Base-by-base conservation (phyloP, 1,140 invertebrate genomes). In the Mamestra configurata region DNA sequence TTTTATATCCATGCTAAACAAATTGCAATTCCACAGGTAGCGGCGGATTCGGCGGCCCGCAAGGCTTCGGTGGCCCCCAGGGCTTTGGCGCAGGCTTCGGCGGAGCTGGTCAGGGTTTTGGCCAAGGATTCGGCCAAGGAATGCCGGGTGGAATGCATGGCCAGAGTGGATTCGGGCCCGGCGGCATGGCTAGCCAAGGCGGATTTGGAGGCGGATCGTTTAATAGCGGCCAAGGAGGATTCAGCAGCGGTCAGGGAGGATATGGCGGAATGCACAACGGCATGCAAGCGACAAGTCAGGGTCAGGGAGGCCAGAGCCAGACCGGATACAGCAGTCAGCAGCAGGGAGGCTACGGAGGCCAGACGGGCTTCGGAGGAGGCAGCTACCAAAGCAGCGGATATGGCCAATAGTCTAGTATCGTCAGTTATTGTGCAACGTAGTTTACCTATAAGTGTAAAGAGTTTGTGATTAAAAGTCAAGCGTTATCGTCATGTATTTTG, bases 241-340 rank as follows among this genome's bases (percentile, higher is more conserved):
- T 2, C 46, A 20, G 46, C 46, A 22, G 24, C 15, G 27, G 24
- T 11, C 68, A 71, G 18, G 68, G 68, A n/a, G 40, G 37, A 4
- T 68, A 68, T 35, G 64, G 64, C 10, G 64, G 64, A 4, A 73
- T 73, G 70, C 70, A 73, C 1, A 73, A 55, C 13, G 70, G 70
- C n/a, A 20, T 73, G 53, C 71, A 75, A 55, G 49, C 46, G 8
- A 20, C 31, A 5, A 27, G 11, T 4, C 70, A 55, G 5, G 40
- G 68, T 35, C 68, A 70, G 5, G 43, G 35, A 66, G 35, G 27
- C n/a, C 53, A 76, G n/a, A 15, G 55, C 35, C 73, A 76, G 22
- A 61, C 57, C 40, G 55, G 72, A 37, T 75, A 75, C 55, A 46
- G 53, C 72, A 61, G 59, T 61, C 59, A 79, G 49, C 72, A 72